Conservation (phyloP, 2,888 invertebrate species). For the Lepidocyrtoides sp. region DNA sequence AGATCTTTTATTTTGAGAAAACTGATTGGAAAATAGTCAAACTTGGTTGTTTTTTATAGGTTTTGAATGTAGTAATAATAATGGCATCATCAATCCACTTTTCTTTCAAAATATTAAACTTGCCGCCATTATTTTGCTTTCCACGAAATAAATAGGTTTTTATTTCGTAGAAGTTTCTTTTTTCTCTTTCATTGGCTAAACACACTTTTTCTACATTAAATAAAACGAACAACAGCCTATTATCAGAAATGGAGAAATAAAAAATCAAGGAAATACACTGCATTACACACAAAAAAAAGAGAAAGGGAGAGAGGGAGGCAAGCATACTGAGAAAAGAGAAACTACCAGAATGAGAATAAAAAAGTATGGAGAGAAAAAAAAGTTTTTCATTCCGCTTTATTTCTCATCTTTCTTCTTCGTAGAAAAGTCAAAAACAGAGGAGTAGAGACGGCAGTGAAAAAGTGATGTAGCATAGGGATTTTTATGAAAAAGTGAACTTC, state of each 20-base stretch:
- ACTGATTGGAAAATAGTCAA: too few species aligned
- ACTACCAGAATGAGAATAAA: slow-evolving; percentile 35
- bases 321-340: neutral
- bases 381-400: slow-evolving; percentile 73
- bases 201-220: neutral
- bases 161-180: too few species aligned
- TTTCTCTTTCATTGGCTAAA: neutral
- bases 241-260: neutral
- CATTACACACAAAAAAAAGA: neutral
- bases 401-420: slow-evolving; percentile 73
- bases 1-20: too few species aligned
- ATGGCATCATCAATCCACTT: too few species aligned
- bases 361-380: slow-evolving; percentile 26
- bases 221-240: slow-evolving; percentile 19
- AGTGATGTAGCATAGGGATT: slow-evolving; percentile 75
- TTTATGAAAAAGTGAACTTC: slow-evolving; percentile 75
- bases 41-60: too few species aligned
- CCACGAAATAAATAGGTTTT: too few species aligned
- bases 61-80: too few species aligned
- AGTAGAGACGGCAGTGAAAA: slow-evolving; percentile 73
- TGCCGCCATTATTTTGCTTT: too few species aligned
- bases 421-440: slow-evolving; percentile 73
- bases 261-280: slow-evolving; percentile 55
- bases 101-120: too few species aligned
- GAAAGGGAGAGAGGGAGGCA: neutral